Evolutionary conservation across 2,888 invertebrate genomes (phyloP), one percentile per base, ranked within the genome.

Genomic region (Listrodromus nycthemerus): DNA sequence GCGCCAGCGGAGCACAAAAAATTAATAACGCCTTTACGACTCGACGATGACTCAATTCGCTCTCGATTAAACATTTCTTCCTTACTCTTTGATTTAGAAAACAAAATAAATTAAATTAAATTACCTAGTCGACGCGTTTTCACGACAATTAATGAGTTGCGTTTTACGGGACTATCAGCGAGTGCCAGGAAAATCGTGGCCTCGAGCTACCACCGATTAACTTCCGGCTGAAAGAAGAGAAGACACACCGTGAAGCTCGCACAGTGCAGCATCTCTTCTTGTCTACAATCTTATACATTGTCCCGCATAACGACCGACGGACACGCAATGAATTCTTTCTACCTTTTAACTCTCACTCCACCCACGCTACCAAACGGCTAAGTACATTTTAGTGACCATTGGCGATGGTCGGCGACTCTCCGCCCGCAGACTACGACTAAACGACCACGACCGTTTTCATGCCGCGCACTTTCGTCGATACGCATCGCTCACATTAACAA

Each of bases 251-350:
- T 80, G 13, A 27, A 13, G n/a, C 27, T 52, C 21, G 24, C n/a
- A 16, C 27, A 21, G 67, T 69, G 45, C 41, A 65, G 65, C 76
- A 82, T 82, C 67, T 67, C 61, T 63, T 76, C n/a, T n/a, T n/a
- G n/a, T n/a, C n/a, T n/a, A n/a, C n/a, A n/a, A n/a, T n/a, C n/a
- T n/a, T 86, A 71, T 82, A 86, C 87, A 86, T 88, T 88, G 88
- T 86, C 87, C 84, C 86, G 88, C 89, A 90, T 91, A 91, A 92
- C 91, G 91, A 90, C 90, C 90, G 86, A 90, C 89, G 90, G 90
- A 91, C 91, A 92, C 91, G 91, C 91, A 87, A 92, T 89, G 89
- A 89, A 83, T 84, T 82, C 80, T 84, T 70, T 82, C 88, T 88
- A 55, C 84, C 77, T 82, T 83, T 69, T 71, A 80, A 75, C 73